A percentile compares a stretch with the other conserved stretches of the same genome.
phyloP scores from a whole-genome alignment of 2,113 vertebrate species.

The Pterocles orientalis region DNA sequence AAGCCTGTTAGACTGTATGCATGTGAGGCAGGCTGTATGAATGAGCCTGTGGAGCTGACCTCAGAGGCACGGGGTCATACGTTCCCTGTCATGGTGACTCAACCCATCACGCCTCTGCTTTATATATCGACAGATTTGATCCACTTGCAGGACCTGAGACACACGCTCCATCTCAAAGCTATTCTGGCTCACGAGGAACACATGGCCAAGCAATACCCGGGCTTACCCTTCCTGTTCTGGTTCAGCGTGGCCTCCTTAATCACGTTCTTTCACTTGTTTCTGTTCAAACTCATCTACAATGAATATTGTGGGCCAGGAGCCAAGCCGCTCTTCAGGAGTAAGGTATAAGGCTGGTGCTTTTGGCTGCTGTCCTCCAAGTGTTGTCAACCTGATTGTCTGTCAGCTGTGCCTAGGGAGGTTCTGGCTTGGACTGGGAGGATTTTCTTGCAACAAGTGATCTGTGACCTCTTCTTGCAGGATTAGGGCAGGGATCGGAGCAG shows the following conservation, averaged over 20 bases:
- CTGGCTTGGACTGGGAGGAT: background rate
- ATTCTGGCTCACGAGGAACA: constrained; percentile 97
- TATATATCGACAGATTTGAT: constrained; percentile 94
- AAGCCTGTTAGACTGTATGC: constrained; percentile 89
- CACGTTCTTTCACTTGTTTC: constrained; percentile 96
- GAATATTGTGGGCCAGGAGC: constrained; percentile 97
- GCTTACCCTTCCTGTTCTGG: constrained; percentile 97
- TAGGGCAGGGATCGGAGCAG: background rate
- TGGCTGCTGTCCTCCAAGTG: background rate
- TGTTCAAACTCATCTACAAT: constrained; percentile 99
- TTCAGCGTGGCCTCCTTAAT: constrained; percentile 98
- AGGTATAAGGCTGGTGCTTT: constrained; percentile 81
- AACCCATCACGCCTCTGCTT: constrained; percentile 92
- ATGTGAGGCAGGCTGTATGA: constrained; percentile 93
- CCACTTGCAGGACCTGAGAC: constrained; percentile 93
- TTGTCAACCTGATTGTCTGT: background rate
- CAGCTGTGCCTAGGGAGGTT: background rate
- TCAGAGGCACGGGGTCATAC: constrained; percentile 86
- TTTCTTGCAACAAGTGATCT: background rate
- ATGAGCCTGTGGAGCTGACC: constrained; percentile 94
- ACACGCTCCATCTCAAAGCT: constrained; percentile 94
- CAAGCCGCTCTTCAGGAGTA: constrained; percentile 97
- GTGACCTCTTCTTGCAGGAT: background rate
- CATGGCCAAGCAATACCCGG: constrained; percentile 96
- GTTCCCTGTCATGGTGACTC: constrained; percentile 95